Evolutionary conservation across 2,888 invertebrate genomes (phyloP), one percentile per base, ranked within the genome.

Genomic region (Lasioglossum oenotherae): DNA sequence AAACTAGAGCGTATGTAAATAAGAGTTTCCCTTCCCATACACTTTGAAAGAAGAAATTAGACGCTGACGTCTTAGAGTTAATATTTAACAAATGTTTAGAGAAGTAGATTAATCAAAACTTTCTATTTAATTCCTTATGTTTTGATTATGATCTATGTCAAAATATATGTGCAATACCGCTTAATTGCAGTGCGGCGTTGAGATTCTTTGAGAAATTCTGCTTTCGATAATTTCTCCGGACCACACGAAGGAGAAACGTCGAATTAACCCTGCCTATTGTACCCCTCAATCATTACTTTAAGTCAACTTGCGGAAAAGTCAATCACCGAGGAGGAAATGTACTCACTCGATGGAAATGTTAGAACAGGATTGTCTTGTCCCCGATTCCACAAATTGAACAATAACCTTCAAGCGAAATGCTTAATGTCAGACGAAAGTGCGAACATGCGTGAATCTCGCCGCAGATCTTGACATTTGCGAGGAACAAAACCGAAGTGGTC

Each of bases 291-390:
- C 74, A 19, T 41, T 75, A 38, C 72, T 49, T 27, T 38, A 10
- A 72, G 60, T 75, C 80, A 57, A 41, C 38, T 35, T 38, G 46
- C 72, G 72, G 80, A 80, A 76, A 80, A 69, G 46, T 49, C 69
- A 78, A 81, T 78, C 81, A 60, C 27, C 38, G 31, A 71, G 60
- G 64, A 71, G 74, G 81, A 82, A 85, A 80, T 19, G 69, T 49
- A 78, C 80, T 84, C 74, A 77, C 76, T 46, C 35, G 44, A 14
- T 4, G 57, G n/a, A 67, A 74, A 60, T 46, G 53, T 44, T 73
- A 23, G 16, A 14, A 44, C n/a, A 38, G 69, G 69, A 69, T 69
- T 38, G 31, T 76, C 64, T 79, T 57, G 74, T 23, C 75, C 75
- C 10, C 79, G 84, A 82, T 85, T 84, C 73, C 38, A 41, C 16